phyloP scores from a whole-genome alignment of 1,140 invertebrate species.

The Bicyclus anynana region DNA sequence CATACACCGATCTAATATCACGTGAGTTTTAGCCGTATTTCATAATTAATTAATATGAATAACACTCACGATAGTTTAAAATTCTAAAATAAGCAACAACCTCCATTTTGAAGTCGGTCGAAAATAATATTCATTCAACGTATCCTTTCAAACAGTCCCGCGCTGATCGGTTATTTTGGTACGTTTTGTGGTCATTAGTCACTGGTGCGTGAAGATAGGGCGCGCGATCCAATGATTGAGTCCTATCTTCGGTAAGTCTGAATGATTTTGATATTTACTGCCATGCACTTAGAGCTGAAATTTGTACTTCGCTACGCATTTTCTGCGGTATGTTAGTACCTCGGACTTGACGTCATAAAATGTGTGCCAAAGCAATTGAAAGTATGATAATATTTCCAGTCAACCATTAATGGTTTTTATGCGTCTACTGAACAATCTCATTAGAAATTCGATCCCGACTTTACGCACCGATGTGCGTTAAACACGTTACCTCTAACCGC shows the following conservation, averaged over 20 bases:
- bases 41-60: too few relatives aligned
- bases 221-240: constrained; percentile 25
- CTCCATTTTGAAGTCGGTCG: neutral
- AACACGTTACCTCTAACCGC: neutral
- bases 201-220: constrained; percentile 33
- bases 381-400: neutral
- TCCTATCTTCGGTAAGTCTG: neutral
- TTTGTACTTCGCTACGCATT: neutral
- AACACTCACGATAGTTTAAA: too few relatives aligned
- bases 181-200: constrained; percentile 30
- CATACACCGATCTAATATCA: too few relatives aligned
- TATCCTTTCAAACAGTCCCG: constrained; percentile 26
- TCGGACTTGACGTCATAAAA: neutral
- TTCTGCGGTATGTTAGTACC: neutral
- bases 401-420: neutral
- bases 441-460: neutral
- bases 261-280: neutral
- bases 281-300: neutral
- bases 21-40: too few relatives aligned
- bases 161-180: constrained; percentile 42
- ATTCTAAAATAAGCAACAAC: neutral
- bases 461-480: neutral
- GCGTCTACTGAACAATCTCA: neutral
- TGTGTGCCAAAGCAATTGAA: neutral
- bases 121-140: neutral